These are phyloP conservation scores for Amphipoea oculea DNA, from an alignment of 2,888 invertebrate genomes.

Conservation along the genomic window DNA sequence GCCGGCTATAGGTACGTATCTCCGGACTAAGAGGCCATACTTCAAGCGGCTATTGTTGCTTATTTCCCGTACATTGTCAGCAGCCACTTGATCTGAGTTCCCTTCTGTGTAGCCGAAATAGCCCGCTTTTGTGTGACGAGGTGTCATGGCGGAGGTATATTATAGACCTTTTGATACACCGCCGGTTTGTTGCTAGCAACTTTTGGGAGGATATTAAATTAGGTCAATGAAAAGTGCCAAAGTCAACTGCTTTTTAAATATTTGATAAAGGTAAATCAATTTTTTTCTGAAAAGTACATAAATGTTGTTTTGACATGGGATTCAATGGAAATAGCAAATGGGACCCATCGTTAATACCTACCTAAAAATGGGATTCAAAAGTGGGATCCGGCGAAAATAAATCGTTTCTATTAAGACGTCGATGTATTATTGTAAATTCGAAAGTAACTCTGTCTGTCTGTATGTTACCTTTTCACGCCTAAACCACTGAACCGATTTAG, in stretches of 20 bases:
- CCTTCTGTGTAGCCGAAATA: constrained; percentile 65
- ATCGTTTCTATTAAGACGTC: not conserved
- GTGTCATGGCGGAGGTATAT: constrained; percentile 59
- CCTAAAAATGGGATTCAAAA: too few species aligned
- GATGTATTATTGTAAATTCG: not conserved
- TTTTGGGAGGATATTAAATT: constrained; percentile 19
- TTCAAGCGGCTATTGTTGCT: constrained; percentile 66
- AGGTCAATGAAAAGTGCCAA: not conserved
- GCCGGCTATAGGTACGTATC: constrained; percentile 32
- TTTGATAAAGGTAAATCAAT: too few species aligned
- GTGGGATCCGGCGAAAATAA: too few species aligned
- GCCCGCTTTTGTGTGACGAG: constrained; percentile 60
- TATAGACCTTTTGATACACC: constrained; percentile 50
- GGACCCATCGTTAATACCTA: too few species aligned
- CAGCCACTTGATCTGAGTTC: constrained; percentile 67
- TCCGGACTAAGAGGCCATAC: constrained; percentile 61
- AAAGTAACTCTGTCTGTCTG: too few species aligned
- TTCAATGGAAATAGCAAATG: too few species aligned
- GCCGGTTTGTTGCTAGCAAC: constrained; percentile 24
- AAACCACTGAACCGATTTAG: too few species aligned
- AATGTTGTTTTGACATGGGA: too few species aligned
- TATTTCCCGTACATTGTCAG: constrained; percentile 69
- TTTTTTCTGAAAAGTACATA: too few species aligned
- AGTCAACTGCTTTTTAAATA: too few species aligned
- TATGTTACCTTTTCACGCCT: too few species aligned